Percentiles rank a stretch among this genome's conserved stretches.
These are phyloP conservation scores for Chrysodeixis includens DNA, from an alignment of 2,888 invertebrate species.

Conservation along the genomic window DNA sequence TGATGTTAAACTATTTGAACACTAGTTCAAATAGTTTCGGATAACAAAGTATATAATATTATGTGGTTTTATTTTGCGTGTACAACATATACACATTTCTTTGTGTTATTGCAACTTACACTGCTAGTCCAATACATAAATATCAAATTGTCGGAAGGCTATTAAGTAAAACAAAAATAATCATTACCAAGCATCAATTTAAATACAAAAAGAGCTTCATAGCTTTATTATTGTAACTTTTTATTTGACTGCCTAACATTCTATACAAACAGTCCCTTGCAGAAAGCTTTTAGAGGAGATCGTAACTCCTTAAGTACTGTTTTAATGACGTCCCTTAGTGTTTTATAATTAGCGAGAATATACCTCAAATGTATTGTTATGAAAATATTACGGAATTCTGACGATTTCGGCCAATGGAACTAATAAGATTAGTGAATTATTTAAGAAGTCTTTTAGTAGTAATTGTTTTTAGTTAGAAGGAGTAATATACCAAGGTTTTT, in stretches of 20 bases:
- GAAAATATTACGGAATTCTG: constrained; percentile 28
- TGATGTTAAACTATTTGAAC: no score
- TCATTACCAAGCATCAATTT: no score
- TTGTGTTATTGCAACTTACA: no score
- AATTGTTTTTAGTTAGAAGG: not conserved
- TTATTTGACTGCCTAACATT: constrained; percentile 58
- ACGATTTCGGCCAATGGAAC: constrained; percentile 7
- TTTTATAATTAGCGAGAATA: constrained; percentile 72
- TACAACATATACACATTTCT: no score
- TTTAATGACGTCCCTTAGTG: constrained; percentile 74
- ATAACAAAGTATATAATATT: no score
- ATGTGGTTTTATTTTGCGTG: no score
- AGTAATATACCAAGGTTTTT: not conserved
- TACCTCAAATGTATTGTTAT: constrained; percentile 58
- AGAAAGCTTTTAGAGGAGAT: constrained; percentile 69
- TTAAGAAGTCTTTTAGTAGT: not conserved
- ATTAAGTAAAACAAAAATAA: no score
- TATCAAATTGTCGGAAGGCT: no score
- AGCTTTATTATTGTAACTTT: constrained; percentile 60
- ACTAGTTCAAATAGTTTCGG: no score
- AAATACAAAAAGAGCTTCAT: no score
- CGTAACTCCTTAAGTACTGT: constrained; percentile 75
- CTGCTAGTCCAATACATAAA: no score
- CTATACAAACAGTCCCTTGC: constrained; percentile 59
- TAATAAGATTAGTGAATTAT: not conserved